Conservation (phyloP, 2,888 invertebrate species). For the Tenthredo amoena region DNA sequence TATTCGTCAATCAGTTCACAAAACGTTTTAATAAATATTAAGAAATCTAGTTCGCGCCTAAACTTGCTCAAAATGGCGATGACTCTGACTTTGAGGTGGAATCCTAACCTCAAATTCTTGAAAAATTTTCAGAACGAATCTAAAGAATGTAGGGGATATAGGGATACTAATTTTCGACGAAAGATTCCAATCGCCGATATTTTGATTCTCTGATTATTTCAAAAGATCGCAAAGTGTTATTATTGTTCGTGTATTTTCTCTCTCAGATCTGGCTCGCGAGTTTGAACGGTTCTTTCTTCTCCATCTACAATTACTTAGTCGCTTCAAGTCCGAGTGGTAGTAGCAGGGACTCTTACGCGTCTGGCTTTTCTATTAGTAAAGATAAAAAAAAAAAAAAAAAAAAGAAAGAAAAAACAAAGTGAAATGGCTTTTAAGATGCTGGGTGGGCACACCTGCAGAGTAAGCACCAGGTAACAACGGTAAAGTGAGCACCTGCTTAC, state of each 20-base stretch:
- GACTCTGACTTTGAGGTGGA: neutral
- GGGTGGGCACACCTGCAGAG: neutral
- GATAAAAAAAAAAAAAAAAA: too few relatives aligned
- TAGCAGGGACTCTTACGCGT: neutral
- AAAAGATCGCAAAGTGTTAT: neutral
- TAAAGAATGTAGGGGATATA: neutral
- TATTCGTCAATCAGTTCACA: too few relatives aligned
- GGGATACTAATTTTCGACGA: too few relatives aligned
- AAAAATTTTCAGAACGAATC: neutral
- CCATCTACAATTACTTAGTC: slow-evolving; percentile 43
- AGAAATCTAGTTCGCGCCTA: too few relatives aligned
- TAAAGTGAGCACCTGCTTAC: slow-evolving; percentile 46
- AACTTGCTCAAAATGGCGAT: too few relatives aligned
- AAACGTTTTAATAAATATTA: too few relatives aligned
- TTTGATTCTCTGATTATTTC: neutral
- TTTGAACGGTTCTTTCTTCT: neutral
- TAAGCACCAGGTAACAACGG: neutral
- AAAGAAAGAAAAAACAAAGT: neutral
- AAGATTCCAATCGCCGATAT: too few relatives aligned
- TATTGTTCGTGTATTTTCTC: neutral
- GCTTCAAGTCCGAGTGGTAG: neutral
- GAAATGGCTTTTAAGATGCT: slow-evolving; percentile 32
- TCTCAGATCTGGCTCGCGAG: neutral
- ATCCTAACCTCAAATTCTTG: neutral
- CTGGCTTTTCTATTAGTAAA: slow-evolving; percentile 14